Base-by-base conservation (phyloP, 2,888 invertebrate genomes). In the Microctonus hyperodae region DNA sequence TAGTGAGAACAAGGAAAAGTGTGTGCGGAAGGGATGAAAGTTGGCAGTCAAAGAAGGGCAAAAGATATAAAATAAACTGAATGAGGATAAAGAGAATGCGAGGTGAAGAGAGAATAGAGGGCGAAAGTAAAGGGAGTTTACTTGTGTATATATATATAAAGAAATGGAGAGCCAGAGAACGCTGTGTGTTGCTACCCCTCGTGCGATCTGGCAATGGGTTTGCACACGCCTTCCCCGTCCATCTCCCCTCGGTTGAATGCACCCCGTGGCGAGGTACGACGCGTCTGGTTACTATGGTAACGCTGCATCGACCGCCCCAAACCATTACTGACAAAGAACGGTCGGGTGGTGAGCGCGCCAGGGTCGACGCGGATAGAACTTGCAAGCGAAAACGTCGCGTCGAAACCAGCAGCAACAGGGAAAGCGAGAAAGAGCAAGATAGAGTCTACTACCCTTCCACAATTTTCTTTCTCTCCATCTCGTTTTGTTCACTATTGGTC, bases 271-370 rank as follows among this genome's bases (percentile, higher is more conserved):
- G 83, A 87, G 87, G 87, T 86, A 85, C 83, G 85, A 86, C 84
- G 81, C 81, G 83, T 81, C 82, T 85, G 84, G 86, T 86, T 85
- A 82, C 85, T 84, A 85, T 83, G 83, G 85, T 77, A 84, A 86
- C 85, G 84, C 84, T 85, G 86, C 86, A 86, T 86, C 86, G 86
- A 86, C 81, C 86, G 83, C 83, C 84, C 82, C 84, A 83, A 76
- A 76, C 80, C 76, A 76, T 65, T 37, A 33, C 25, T 48, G 67
- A 61, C 53, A 1, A 59, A 50, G 55, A 63, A 60, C 62, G 55
- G 48, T 33, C 50, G 65, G 61, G 48, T 31, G 28, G 69, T 37
- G 62, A 64, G 59, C 37, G 51, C 64, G n/a, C 51, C 51, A 60
- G 64, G 55, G 69, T 60, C 69, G 64, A 40, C 51, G 67, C 61